These are phyloP conservation scores for Melanophora roralis DNA, from an alignment of 2,888 invertebrate genomes.

Conservation along the genomic window DNA sequence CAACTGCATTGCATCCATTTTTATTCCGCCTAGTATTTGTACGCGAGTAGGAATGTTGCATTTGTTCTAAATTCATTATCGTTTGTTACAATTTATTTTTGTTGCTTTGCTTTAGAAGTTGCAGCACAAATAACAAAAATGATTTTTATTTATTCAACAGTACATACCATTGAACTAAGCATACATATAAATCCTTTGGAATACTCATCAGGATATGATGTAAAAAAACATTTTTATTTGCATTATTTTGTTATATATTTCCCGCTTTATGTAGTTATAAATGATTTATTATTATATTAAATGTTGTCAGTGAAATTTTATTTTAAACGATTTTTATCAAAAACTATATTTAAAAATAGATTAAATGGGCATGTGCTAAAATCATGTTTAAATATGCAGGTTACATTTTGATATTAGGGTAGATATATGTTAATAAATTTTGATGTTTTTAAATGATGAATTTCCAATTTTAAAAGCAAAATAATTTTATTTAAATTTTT, in stretches of 20 bases:
- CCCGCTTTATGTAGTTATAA: neutral
- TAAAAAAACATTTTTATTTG: slow-evolving; percentile 23
- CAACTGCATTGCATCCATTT: neutral
- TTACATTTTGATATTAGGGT: neutral
- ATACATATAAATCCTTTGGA: neutral
- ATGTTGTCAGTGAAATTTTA: slow-evolving; percentile 26
- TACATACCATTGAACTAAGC: neutral
- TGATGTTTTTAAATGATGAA: too few species aligned
- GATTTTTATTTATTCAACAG: slow-evolving; percentile 7
- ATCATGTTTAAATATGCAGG: neutral
- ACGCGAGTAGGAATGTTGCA: neutral
- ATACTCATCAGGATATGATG: slow-evolving; percentile 42
- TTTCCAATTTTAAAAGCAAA: too few species aligned
- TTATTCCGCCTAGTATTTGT: neutral
- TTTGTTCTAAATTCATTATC: slow-evolving; percentile 23
- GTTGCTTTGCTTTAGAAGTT: neutral
- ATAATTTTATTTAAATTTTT: too few species aligned
- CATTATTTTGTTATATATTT: slow-evolving; percentile 1
- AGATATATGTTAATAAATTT: too few species aligned
- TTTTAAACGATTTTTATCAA: slow-evolving; percentile 27
- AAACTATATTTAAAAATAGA: neutral
- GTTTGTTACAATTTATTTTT: neutral
- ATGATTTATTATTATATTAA: slow-evolving; percentile 45
- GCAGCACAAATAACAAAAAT: neutral
- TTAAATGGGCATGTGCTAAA: slow-evolving; percentile 6